Base-by-base conservation (phyloP, 2,797 vertebrate genomes). In the Scolopax rusticola region DNA sequence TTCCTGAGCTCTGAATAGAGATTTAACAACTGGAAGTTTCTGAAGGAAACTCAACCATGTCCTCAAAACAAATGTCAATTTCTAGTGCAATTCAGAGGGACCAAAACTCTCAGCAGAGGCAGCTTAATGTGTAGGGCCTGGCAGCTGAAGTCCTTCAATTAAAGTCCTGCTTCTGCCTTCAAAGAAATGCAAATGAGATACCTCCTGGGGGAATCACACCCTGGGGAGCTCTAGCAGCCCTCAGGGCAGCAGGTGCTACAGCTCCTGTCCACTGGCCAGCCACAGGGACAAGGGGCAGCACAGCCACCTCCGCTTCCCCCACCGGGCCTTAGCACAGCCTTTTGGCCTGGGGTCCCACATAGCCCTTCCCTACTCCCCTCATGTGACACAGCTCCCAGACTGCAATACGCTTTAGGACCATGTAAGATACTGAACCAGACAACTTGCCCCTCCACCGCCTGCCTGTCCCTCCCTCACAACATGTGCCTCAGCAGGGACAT, bases 401-500 rank as follows among this genome's bases (percentile, higher is more conserved):
- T 59, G n/a, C 8, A 32, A 24, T 11, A 1, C 2, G 30, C 45
- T 81, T 53, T 11, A 75, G 70, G 59, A 65, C 45, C 28, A 43
- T 6, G 4, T 15, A 13, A 20, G 27, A 45, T 0, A 47, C 30
- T 0, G 8, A 87, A 61, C 0, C 1, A 50, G 79, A 59, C 15
- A 23, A 23, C 25, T n/a, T n/a, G 30, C 20, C 13, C 19, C 12
- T 60, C 54, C 23, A 9, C 45, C 33, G 53, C 47, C 50, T 11
- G 32, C 21, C 64, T 12, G 24, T 38, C 20, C 38, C 28, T 65
- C 32, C 47, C 5, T 13, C 17, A 1, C 5, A 78, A 43, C 3
- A 4, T 0, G 23, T 24, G 18, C 0, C 0, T n/a, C 13, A 14
- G 18, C 1, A 68, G 48, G 63, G 41, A 50, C 18, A 9, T 0